Base-by-base conservation (phyloP, 2,888 invertebrate genomes). In the Drosophila phalerata region DNA sequence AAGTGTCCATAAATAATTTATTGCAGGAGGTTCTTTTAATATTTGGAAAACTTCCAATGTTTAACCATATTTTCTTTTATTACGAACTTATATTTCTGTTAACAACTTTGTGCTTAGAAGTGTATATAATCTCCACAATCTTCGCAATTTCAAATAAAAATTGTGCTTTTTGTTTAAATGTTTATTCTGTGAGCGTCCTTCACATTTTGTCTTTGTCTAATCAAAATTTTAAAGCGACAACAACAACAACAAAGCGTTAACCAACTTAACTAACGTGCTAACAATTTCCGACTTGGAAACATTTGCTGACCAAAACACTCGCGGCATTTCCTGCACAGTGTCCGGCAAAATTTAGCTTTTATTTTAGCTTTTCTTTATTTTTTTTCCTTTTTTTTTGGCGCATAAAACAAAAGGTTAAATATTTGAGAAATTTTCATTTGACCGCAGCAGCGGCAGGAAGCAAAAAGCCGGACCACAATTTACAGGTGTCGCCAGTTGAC, bases 371-470 rank as follows among this genome's bases (percentile, higher is more conserved):
- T 25, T 11, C n/a, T 48, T 30, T 28, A 28, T 28, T 28, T 28
- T 28, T 2, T 28, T 28, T 42, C 13, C 1, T 37, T 43, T 58
- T 34, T 38, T 32, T 19, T 34, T 49, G 38, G 58, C 88, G 85
- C 85, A 84, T 89, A 85, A 88, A 85, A 85, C 89, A 89, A 88
- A 88, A 85, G 86, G 73, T 6, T 10, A 72, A 72, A 89, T 76
- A 88, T 86, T 85, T 85, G 76, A 81, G 84, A 90, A 88, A 86
- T 88, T 88, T 87, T 89, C 81, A 88, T 89, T 85, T 88, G 86
- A 88, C 90, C 88, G 88, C 88, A 88, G 71, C 64, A 66, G 64
- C 45, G 45, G 65, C 60, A 55, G 66, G 57, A 60, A 58, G 64
- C 43, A 42, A 48, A 48, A 42, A 57, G 60, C 47, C 45, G 38